These are phyloP conservation scores for Acrossocheilus fasciatus DNA, from an alignment of 2,797 vertebrate genomes.

Conservation along the genomic window DNA sequence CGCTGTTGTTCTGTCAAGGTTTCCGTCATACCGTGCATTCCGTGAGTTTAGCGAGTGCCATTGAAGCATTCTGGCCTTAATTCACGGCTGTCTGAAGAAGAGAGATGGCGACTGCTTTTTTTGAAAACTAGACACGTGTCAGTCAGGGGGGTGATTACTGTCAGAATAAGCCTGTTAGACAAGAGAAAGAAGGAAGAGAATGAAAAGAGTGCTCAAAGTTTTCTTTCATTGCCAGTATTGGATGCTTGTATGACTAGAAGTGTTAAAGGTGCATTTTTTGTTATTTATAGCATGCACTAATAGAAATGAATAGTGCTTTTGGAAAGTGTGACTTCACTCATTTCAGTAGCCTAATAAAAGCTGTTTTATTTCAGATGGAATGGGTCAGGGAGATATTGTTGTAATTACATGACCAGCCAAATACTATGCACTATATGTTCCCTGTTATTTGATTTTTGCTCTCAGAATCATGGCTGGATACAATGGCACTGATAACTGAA, in stretches of 20 bases:
- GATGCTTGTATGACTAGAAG: not conserved
- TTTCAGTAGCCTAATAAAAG: not conserved
- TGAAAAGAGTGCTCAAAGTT: constrained; percentile 19
- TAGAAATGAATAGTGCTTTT: not conserved
- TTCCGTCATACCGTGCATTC: constrained; percentile 49
- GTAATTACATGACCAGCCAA: not conserved
- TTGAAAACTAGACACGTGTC: constrained; percentile 27
- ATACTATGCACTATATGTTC: not conserved
- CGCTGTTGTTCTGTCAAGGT: constrained; percentile 54
- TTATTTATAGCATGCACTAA: not conserved
- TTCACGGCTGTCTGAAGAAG: constrained; percentile 57
- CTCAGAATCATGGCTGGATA: not conserved
- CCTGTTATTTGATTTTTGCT: not conserved
- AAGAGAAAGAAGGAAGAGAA: not conserved
- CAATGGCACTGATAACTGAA: not conserved
- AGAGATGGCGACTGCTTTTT: constrained; percentile 34
- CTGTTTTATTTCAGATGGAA: not conserved
- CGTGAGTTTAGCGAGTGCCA: constrained; percentile 35
- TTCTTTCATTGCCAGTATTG: not conserved
- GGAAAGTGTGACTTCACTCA: not conserved
- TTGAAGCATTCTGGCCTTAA: constrained; percentile 38
- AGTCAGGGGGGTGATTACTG: constrained; percentile 29
- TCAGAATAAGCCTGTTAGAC: constrained; percentile 36
- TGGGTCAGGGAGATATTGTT: not conserved
- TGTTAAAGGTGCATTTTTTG: not conserved